Evolutionary conservation across 2,888 invertebrate genomes (phyloP).

Genomic region (Pachymerium ferrugineum): DNA sequence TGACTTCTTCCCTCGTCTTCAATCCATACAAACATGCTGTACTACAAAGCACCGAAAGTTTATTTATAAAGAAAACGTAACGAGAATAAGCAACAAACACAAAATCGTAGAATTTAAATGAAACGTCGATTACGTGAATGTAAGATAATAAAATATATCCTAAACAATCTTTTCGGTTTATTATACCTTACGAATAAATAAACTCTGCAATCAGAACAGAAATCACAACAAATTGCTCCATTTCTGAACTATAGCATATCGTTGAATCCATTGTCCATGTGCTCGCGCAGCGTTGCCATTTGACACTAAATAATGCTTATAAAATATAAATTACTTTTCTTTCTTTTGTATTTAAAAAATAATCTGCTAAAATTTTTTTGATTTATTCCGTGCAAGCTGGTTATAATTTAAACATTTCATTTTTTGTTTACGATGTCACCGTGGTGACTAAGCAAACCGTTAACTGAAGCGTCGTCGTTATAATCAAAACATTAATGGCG

Average conservation of each 20-base stretch:
- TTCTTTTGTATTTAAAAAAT: background rate
- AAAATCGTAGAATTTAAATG: no score
- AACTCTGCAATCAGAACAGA: background rate
- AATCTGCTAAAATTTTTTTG: background rate
- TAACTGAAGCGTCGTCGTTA: no score
- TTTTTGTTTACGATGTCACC: no score
- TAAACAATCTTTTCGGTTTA: background rate
- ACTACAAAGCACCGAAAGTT: background rate
- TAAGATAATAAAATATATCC: background rate
- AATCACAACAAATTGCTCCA: background rate
- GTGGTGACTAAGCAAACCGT: no score
- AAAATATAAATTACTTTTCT: no score
- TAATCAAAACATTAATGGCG: no score
- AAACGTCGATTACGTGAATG: no score
- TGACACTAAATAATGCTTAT: background rate
- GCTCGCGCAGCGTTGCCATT: background rate
- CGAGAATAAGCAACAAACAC: no score
- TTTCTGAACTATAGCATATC: background rate
- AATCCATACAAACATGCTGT: slow-evolving; percentile 10
- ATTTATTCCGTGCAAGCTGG: no score
- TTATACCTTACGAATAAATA: background rate
- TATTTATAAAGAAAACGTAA: no score
- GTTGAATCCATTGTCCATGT: slow-evolving; percentile 10
- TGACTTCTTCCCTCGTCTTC: background rate
- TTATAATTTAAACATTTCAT: no score